Evolutionary conservation across 2,113 vertebrate genomes (phyloP), one percentile per base, ranked within the genome.

Genomic region (Pycnonotus jocosus): DNA sequence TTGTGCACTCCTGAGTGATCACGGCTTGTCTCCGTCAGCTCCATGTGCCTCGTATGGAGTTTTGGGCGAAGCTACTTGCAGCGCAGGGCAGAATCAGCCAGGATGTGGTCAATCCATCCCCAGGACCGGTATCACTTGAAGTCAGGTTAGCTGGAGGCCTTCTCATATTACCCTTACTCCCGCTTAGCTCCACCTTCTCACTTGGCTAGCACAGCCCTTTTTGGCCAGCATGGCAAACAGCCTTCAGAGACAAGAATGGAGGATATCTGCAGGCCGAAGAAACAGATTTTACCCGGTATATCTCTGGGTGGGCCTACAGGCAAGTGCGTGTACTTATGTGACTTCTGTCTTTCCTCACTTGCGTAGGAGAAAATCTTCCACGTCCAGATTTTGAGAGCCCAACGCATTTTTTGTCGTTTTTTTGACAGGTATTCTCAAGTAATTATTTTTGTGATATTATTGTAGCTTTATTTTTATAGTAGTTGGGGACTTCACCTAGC

Each of bases 1-100:
- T 98, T 98, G 66, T 54, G 50, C 54, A 47, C 38, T 76, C 88
- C 97, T 50, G 40, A 22, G 15, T 2, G n/a, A 50, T 70, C 85
- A 28, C 3, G 1, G 18, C 19, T 24, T n/a, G 37, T 28, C 11
- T 62, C 60, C 13, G 17, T 81, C 82, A 97, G 64, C 56, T 97
- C 96, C 95, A 97, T 69, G 9, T 20, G 11, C 47, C 28, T 83
- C 17, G 12, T 15, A 11, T 2, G 10, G 22, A 61, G 12, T 9
- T 88, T 51, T 5, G 8, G 5, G 8, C 23, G 13, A n/a, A 74
- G 25, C 62, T 42, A 28, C 47, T 47, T 58, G 22, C 20, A 60
- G 38, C 45, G 25, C 57, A 31, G 33, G 8, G 9, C 10, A 68
- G 21, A 33, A n/a, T 31, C 70, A 65, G 28, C 9, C 44, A 83